Evolutionary conservation across 2,797 vertebrate genomes (phyloP).

Genomic region (Karalla daura): DNA sequence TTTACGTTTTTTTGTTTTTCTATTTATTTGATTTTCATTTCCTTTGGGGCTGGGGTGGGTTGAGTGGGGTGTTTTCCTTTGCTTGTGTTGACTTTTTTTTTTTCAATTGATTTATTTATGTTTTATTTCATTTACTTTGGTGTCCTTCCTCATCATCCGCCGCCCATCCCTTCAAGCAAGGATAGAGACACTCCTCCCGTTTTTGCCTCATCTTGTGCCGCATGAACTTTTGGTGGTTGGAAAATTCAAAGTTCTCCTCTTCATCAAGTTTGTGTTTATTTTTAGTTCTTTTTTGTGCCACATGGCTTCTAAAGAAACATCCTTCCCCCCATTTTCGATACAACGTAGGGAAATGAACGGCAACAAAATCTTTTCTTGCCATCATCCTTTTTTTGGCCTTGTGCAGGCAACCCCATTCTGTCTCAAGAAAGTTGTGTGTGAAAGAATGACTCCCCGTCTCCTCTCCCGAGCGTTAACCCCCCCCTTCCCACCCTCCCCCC

Average conservation of each 20-base stretch:
- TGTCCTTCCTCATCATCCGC: conserved; percentile 81
- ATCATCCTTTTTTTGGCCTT: conserved; percentile 87
- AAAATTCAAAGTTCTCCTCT: conserved; percentile 70
- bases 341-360: conserved; percentile 88
- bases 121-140: conserved; percentile 63
- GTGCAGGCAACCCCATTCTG: conserved; percentile 83
- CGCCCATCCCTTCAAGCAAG: conserved; percentile 86
- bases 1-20: conserved; percentile 53
- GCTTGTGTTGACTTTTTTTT: conserved; percentile 54
- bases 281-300: conserved; percentile 77
- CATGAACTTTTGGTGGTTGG: conserved; percentile 99
- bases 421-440: conserved; percentile 95
- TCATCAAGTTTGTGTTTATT: conserved; percentile 75
- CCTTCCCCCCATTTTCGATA: conserved; percentile 76
- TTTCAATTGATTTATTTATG: conserved; percentile 34
- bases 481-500: conserved; percentile 35
- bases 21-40: conserved; percentile 48
- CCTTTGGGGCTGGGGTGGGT: conserved; percentile 44
- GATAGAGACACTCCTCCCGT: conserved; percentile 82
- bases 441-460: conserved; percentile 82
- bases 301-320: conserved; percentile 82
- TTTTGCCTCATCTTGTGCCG: conserved; percentile 95
- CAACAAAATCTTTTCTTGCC: conserved; percentile 99
- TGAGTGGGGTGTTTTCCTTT: conserved; percentile 40
- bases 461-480: conserved; percentile 55